phyloP scores from a whole-genome alignment of 2,113 vertebrate genomes.

The Malaclemys terrapin region DNA sequence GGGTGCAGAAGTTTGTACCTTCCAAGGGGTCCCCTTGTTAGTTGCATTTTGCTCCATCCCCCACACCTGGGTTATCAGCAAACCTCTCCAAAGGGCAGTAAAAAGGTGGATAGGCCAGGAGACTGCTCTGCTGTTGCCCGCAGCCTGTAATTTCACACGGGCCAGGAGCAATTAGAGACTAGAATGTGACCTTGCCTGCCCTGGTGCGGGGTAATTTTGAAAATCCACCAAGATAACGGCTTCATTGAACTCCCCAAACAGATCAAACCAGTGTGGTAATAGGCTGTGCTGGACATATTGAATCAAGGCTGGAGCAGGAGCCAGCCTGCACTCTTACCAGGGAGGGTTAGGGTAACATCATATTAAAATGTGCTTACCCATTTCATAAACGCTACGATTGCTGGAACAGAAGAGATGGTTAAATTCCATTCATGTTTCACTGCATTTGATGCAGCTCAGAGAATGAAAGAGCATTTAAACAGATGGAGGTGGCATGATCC shows the following conservation, averaged over 20 bases:
- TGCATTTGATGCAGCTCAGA: background rate
- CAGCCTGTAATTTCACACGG: background rate
- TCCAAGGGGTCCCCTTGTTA: background rate
- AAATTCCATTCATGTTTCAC: background rate
- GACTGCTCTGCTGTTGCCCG: background rate
- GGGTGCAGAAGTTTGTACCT: background rate
- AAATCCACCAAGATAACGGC: background rate
- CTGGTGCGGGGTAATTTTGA: background rate
- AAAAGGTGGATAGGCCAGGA: background rate
- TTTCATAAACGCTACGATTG: background rate
- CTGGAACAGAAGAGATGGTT: background rate
- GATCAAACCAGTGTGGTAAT: background rate
- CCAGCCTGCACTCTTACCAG: background rate
- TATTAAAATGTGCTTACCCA: background rate
- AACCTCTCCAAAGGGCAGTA: background rate
- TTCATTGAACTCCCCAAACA: background rate
- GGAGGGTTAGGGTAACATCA: background rate
- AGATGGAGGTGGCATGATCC: background rate
- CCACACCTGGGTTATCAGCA: background rate
- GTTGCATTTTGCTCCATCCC: background rate
- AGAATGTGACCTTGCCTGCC: background rate
- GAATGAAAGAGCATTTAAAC: background rate
- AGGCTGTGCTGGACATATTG: background rate
- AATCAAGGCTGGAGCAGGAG: background rate
- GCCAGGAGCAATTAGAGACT: background rate